phyloP scores from a whole-genome alignment of 1,140 invertebrate genomes.

The Pteromalus puparum region DNA sequence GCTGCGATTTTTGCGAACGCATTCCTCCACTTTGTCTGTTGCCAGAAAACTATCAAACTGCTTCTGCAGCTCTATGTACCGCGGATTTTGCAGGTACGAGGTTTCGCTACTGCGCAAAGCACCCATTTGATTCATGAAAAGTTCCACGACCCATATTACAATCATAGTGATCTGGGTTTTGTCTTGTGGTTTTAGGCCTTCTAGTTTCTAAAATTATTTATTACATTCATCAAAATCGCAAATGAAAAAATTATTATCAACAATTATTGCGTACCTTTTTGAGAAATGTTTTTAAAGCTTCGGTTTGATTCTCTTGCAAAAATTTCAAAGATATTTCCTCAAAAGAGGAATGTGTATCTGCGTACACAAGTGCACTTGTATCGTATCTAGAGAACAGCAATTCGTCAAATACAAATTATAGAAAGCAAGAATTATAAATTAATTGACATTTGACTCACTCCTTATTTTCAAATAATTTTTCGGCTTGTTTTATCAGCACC shows the following conservation, averaged over 20 bases:
- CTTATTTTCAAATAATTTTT: constrained; percentile 88
- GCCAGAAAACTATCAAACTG: constrained; percentile 87
- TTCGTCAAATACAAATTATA: neutral
- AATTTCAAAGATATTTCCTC: constrained; percentile 97
- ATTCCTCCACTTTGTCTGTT: constrained; percentile 81
- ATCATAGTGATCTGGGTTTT: constrained; percentile 93
- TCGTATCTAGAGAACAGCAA: constrained; percentile 77
- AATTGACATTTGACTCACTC: constrained; percentile 76
- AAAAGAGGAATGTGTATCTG: constrained; percentile 93
- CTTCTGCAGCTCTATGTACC: constrained; percentile 84
- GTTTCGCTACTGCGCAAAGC: constrained; percentile 77
- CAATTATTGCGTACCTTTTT: constrained; percentile 76
- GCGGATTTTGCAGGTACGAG: constrained; percentile 63
- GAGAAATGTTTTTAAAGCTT: constrained; percentile 91
- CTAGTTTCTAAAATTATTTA: constrained; percentile 72
- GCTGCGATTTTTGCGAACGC: constrained; percentile 85
- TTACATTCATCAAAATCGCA: neutral
- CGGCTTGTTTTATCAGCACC: constrained; percentile 92
- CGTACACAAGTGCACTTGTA: constrained; percentile 90
- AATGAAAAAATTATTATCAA: neutral
- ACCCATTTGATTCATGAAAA: constrained; percentile 92
- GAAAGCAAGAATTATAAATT: neutral
- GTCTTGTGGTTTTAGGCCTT: constrained; percentile 78
- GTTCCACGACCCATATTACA: constrained; percentile 94
- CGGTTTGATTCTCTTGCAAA: constrained; percentile 86